Evolutionary conservation across 1,140 invertebrate genomes (phyloP).

Genomic region (Acyrthosiphon pisum): DNA sequence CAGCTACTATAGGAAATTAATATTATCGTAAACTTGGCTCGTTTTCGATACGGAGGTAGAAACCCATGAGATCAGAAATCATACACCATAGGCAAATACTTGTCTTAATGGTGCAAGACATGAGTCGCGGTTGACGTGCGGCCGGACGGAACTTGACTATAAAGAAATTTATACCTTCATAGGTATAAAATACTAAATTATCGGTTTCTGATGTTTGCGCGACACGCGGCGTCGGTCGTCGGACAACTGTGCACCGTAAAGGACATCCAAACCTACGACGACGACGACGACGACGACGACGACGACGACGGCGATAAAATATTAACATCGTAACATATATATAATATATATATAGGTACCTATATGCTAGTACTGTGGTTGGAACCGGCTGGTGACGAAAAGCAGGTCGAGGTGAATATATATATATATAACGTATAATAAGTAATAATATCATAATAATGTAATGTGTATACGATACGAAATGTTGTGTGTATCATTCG

Average conservation of each 20-base stretch:
- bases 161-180: too few relatives aligned
- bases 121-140: not conserved
- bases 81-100: not conserved
- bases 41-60: not conserved
- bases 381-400: conserved; percentile 7
- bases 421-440: not conserved
- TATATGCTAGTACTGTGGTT: too few relatives aligned
- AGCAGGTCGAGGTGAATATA: conserved; percentile 43
- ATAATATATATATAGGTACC: not conserved
- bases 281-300: not conserved
- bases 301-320: not conserved
- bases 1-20: not conserved
- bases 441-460: not conserved
- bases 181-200: too few relatives aligned
- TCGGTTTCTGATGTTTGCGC: not conserved
- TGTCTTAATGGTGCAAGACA: not conserved
- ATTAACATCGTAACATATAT: not conserved
- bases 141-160: not conserved
- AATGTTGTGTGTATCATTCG: not conserved
- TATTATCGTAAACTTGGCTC: not conserved
- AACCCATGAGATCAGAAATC: not conserved
- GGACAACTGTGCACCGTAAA: not conserved
- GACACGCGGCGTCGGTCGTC: not conserved
- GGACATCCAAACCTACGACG: not conserved
- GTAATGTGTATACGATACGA: not conserved